These are phyloP conservation scores for Chrysolina oricalcia DNA, from an alignment of 2,888 invertebrate species.

Conservation along the genomic window DNA sequence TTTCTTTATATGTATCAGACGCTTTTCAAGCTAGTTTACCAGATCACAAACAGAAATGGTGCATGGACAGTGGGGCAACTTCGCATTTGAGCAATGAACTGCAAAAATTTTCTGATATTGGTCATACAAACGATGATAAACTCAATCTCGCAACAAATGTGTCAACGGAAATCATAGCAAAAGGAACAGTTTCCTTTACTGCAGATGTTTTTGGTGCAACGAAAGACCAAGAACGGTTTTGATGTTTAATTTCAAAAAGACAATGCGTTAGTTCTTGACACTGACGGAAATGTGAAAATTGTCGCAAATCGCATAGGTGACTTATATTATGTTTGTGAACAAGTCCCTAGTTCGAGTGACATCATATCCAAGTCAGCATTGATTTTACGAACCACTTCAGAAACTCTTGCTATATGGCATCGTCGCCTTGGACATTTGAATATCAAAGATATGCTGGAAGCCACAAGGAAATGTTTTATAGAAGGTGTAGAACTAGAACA, in stretches of 20 bases:
- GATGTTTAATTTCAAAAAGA: slow-evolving; percentile 39
- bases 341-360: background rate
- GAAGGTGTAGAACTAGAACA: background rate
- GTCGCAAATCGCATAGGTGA: too few species aligned
- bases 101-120: slow-evolving; percentile 8
- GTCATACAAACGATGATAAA: too few species aligned
- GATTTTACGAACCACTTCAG: background rate
- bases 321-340: too few species aligned
- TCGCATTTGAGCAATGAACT: slow-evolving; percentile 3
- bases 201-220: slow-evolving; percentile 25
- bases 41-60: background rate
- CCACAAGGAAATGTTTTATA: too few species aligned
- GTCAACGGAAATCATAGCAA: slow-evolving; percentile 16
- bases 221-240: slow-evolving; percentile 32
- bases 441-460: too few species aligned
- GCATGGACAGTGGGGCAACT: background rate
- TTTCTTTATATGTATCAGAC: background rate
- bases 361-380: slow-evolving; percentile 3
- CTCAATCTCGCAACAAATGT: too few species aligned
- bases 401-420: too few species aligned
- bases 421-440: too few species aligned
- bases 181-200: slow-evolving; percentile 16
- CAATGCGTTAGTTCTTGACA: slow-evolving; percentile 36
- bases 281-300: slow-evolving; percentile 29
- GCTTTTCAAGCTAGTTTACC: background rate